A percentile compares a stretch with the other conserved stretches of the same genome.
Evolutionary conservation across 2,797 vertebrate genomes (phyloP).

Genomic region (Malacoraja senta): DNA sequence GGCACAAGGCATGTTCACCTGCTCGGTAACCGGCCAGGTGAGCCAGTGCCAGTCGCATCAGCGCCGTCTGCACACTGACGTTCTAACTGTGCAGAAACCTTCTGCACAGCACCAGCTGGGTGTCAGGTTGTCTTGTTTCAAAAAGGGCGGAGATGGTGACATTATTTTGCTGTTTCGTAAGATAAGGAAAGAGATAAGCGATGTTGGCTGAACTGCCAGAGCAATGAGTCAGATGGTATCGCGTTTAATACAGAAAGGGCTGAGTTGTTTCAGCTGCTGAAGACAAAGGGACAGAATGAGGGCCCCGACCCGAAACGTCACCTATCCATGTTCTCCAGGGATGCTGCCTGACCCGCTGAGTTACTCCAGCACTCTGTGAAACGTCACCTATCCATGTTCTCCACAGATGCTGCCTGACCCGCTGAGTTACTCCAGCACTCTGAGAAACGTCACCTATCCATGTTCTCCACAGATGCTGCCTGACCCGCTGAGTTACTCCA

Average conservation of each 20-base stretch:
- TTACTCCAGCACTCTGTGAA: too few species aligned
- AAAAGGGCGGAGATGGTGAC: neutral
- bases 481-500: too few species aligned
- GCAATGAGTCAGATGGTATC: neutral
- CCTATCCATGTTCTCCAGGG: too few species aligned
- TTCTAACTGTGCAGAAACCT: neutral
- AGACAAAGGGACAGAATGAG: too few species aligned
- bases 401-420: too few species aligned
- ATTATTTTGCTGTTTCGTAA: neutral
- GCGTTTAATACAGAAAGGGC: neutral
- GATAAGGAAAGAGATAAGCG: neutral
- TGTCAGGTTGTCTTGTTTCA: neutral
- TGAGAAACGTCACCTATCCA: too few species aligned
- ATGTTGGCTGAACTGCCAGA: neutral
- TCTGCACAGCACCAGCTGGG: neutral
- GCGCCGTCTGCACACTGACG: neutral
- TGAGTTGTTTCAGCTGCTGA: neutral
- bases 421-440: too few species aligned
- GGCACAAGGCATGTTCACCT: too few species aligned
- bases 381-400: too few species aligned
- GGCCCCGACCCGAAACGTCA: too few species aligned
- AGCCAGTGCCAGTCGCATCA: neutral
- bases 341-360: too few species aligned
- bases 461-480: too few species aligned
- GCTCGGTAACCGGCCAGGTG: neutral